These are phyloP conservation scores for Poecilia latipinna DNA, from an alignment of 2,113 vertebrate genomes.

Conservation along the genomic window DNA sequence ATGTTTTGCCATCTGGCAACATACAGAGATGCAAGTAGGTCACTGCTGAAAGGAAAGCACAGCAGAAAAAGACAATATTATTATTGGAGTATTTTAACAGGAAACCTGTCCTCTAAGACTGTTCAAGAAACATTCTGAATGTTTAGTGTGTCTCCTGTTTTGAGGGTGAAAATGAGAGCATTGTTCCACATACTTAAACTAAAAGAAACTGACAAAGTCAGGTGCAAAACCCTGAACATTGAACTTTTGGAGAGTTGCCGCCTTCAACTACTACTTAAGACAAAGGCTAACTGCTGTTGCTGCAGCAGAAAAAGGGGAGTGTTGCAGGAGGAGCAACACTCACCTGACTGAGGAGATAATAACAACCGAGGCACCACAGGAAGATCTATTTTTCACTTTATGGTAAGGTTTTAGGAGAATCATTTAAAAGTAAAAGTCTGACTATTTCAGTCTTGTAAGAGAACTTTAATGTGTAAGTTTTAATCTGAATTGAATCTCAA, in stretches of 20 bases:
- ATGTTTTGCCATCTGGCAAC: background rate
- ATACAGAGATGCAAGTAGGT: constrained; percentile 9
- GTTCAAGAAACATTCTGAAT: background rate
- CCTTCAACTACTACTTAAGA: constrained; percentile 9
- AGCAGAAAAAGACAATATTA: background rate
- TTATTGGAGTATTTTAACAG: background rate
- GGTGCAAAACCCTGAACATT: constrained; percentile 39
- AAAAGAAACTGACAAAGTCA: background rate
- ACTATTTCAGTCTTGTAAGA: background rate
- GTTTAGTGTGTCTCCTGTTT: background rate
- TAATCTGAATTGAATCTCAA: background rate
- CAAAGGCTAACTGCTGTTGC: background rate
- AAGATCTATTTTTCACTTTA: background rate
- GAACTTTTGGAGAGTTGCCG: constrained; percentile 28
- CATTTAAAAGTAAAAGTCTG: background rate
- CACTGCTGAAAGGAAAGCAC: background rate
- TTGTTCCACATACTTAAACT: constrained; percentile 22
- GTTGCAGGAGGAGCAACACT: too few species aligned
- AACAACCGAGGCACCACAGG: background rate
- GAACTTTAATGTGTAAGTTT: background rate
- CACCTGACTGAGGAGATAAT: background rate
- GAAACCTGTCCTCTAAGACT: background rate
- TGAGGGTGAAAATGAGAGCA: background rate
- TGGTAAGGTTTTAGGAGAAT: constrained; percentile 15
- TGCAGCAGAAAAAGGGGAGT: background rate